A percentile compares a stretch with the other conserved stretches of the same genome.
Conservation (phyloP, 2,888 invertebrate genomes). For the Anticlea derivata region DNA sequence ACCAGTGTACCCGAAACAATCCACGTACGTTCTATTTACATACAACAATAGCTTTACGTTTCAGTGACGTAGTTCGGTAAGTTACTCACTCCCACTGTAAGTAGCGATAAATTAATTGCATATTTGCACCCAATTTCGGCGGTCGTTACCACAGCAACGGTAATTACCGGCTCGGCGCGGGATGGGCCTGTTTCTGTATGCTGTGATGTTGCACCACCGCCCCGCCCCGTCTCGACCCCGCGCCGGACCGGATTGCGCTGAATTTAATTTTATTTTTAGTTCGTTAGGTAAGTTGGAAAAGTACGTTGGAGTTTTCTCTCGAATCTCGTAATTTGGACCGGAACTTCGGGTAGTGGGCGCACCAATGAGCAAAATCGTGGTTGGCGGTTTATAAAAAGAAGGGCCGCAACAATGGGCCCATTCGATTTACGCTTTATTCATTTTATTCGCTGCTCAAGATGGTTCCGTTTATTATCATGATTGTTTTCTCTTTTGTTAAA, state of each 20-base stretch:
- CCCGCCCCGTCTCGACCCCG: slow-evolving; percentile 5
- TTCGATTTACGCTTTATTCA: slow-evolving; percentile 64
- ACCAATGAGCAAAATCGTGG: slow-evolving; percentile 59
- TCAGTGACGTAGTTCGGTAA: slow-evolving; percentile 50
- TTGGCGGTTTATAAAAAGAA: slow-evolving; percentile 62
- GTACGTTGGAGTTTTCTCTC: slow-evolving; percentile 55
- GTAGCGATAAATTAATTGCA: slow-evolving; percentile 41
- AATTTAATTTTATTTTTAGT: slow-evolving; percentile 58
- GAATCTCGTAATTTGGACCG: slow-evolving; percentile 61
- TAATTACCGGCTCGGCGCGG: slow-evolving; percentile 35
- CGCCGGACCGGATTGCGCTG: slow-evolving; percentile 43
- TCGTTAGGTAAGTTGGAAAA: slow-evolving; percentile 54
- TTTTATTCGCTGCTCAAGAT: slow-evolving; percentile 50
- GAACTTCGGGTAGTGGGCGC: slow-evolving; percentile 55
- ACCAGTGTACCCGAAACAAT: slow-evolving; percentile 62
- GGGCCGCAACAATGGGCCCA: slow-evolving; percentile 59
- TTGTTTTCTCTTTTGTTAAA: slow-evolving; percentile 51
- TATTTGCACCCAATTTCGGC: slow-evolving; percentile 35
- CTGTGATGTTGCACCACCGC: slow-evolving; percentile 37
- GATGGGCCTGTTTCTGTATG: slow-evolving; percentile 42
- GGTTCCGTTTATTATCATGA: slow-evolving; percentile 52
- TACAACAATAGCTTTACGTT: slow-evolving; percentile 45
- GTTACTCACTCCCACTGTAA: slow-evolving; percentile 28
- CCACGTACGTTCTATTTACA: slow-evolving; percentile 57
- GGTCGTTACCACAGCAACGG: slow-evolving; percentile 35